Evolutionary conservation across 1,140 invertebrate species (phyloP).

Genomic region (Luehdorfia chinensis): DNA sequence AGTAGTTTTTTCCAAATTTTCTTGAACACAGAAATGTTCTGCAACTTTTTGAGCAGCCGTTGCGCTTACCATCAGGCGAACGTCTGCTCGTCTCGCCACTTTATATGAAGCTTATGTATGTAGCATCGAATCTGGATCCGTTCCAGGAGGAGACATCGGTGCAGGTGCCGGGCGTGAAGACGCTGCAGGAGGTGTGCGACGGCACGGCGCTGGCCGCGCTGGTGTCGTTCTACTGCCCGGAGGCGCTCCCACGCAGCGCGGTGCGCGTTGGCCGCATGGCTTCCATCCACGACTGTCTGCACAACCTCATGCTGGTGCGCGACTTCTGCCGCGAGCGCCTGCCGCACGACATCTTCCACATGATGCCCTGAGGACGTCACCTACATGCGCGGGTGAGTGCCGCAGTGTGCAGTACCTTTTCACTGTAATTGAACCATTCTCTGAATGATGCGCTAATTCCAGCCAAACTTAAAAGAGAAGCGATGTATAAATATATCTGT

Average conservation of each 20-base stretch:
- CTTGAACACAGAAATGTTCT: too few species aligned
- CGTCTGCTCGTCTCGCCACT: too few species aligned
- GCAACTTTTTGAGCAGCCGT: too few species aligned
- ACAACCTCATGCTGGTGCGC: constrained; percentile 94
- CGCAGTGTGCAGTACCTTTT: neutral
- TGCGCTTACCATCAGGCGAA: too few species aligned
- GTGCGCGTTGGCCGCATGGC: constrained; percentile 84
- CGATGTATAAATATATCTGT: too few species aligned
- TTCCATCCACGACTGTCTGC: constrained; percentile 88
- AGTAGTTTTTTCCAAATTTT: too few species aligned
- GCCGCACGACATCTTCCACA: constrained; percentile 94
- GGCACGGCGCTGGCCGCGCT: constrained; percentile 93
- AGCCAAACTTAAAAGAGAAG: too few species aligned
- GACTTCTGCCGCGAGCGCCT: constrained; percentile 91
- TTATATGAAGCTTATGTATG: too few species aligned
- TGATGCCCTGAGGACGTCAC: constrained; percentile 97
- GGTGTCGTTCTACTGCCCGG: constrained; percentile 95
- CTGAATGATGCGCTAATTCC: too few species aligned
- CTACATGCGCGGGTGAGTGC: constrained; percentile 91
- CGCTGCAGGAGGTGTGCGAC: constrained; percentile 88
- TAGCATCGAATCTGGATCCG: too few species aligned
- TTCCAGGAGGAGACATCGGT: constrained; percentile 53
- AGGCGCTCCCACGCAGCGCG: constrained; percentile 86
- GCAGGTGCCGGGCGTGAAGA: constrained; percentile 53
- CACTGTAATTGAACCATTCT: neutral